Percentiles rank a stretch among this genome's conserved stretches.
Conservation (phyloP, 2,113 vertebrate genomes). For the Lepus timidus region DNA sequence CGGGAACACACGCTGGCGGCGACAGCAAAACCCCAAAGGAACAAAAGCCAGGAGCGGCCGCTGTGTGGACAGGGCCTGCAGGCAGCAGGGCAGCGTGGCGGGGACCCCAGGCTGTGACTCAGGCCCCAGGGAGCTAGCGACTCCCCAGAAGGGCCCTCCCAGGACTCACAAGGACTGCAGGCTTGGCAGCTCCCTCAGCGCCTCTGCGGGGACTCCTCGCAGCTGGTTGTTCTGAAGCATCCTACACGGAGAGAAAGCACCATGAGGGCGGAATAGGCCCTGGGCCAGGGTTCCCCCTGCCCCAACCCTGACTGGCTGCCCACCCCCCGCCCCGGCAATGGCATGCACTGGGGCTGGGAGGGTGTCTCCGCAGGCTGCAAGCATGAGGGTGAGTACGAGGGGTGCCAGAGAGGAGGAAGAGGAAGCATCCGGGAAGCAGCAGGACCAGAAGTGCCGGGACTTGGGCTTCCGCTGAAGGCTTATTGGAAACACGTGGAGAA, state of each 20-base stretch:
- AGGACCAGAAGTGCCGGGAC: neutral
- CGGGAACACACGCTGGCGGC: constrained; percentile 36
- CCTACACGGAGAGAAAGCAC: constrained; percentile 86
- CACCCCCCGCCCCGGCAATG: neutral
- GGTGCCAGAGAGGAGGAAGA: fast-evolving
- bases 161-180: constrained; percentile 96
- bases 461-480: neutral
- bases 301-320: neutral
- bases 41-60: constrained; percentile 49
- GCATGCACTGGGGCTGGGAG: neutral
- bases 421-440: fast-evolving
- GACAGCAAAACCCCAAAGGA: constrained; percentile 58
- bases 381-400: neutral
- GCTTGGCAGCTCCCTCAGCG: constrained; percentile 94
- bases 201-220: constrained; percentile 92
- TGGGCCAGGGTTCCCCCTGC: no score
- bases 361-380: neutral
- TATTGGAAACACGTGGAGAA: neutral
- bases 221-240: constrained; percentile 98
- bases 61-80: constrained; percentile 1
- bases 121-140: constrained; percentile 69
- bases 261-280: neutral
- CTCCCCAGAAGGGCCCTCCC: constrained; percentile 39
- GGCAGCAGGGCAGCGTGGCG: constrained; percentile 35
- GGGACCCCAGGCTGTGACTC: constrained; percentile 66